Percentiles rank a stretch among this genome's conserved stretches.
Conservation (phyloP, 2,888 invertebrate genomes). For the Patella caerulea region DNA sequence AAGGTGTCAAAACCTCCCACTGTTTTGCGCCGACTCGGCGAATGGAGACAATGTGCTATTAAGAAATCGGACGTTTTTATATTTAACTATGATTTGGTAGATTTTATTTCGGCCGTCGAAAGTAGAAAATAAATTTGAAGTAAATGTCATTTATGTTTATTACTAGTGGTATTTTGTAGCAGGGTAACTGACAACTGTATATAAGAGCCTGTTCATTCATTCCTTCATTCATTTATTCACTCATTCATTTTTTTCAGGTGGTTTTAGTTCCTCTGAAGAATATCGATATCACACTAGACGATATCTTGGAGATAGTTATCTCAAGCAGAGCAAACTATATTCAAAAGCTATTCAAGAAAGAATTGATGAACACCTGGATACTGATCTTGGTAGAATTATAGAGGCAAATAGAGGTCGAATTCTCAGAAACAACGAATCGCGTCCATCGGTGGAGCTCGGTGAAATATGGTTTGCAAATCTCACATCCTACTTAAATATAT, state of each 20-base stretch:
- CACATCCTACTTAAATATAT: neutral
- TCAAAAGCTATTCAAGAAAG: neutral
- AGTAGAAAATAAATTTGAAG: too few relatives aligned
- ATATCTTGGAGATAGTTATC: neutral
- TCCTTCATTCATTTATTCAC: too few relatives aligned
- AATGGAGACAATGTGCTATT: too few relatives aligned
- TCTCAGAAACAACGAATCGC: neutral
- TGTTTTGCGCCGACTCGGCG: too few relatives aligned
- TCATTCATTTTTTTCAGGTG: neutral
- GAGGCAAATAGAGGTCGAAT: neutral
- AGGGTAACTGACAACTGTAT: too few relatives aligned
- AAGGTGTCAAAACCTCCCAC: too few relatives aligned
- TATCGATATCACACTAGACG: neutral
- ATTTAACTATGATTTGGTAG: too few relatives aligned
- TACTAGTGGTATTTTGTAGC: too few relatives aligned
- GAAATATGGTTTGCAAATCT: neutral
- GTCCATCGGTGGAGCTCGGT: neutral
- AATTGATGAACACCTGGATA: neutral
- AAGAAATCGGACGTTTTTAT: too few relatives aligned
- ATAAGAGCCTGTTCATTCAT: too few relatives aligned
- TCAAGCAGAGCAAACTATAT: neutral
- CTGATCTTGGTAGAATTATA: neutral
- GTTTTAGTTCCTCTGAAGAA: neutral
- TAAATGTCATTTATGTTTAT: too few relatives aligned
- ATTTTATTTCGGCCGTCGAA: too few relatives aligned